Conservation (phyloP, 1,140 invertebrate species). For the Druon quercuslanigerum region DNA sequence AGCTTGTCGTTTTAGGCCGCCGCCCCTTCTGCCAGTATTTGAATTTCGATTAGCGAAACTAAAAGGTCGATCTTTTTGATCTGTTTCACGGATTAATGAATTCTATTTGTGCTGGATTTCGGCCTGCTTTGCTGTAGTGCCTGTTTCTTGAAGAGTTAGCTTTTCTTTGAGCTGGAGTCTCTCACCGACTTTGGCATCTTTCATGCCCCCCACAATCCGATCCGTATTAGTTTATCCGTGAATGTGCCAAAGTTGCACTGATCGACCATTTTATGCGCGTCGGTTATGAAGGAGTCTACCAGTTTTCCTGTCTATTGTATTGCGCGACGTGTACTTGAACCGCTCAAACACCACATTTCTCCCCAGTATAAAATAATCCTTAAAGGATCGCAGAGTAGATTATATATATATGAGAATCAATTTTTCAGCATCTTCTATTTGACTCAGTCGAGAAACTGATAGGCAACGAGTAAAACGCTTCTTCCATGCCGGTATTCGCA, state of each 20-base stretch:
- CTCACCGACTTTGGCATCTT: slow-evolving; percentile 51
- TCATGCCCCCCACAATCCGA: slow-evolving; percentile 62
- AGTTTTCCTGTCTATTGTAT: slow-evolving; percentile 57
- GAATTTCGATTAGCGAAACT: too few relatives aligned
- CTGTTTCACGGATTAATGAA: too few relatives aligned
- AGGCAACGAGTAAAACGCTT: slow-evolving; percentile 56
- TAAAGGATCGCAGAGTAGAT: slow-evolving; percentile 55
- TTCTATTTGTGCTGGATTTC: too few relatives aligned
- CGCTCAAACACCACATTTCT: slow-evolving; percentile 66
- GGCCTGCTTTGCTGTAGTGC: too few relatives aligned
- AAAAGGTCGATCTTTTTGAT: too few relatives aligned
- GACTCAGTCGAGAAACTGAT: slow-evolving; percentile 42
- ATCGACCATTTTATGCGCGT: slow-evolving; percentile 60
- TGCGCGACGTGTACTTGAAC: slow-evolving; percentile 62
- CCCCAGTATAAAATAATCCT: slow-evolving; percentile 61
- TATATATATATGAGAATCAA: slow-evolving; percentile 52
- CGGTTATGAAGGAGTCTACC: slow-evolving; percentile 63
- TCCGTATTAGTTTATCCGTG: slow-evolving; percentile 65
- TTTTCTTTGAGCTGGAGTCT: neutral
- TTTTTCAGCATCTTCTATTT: slow-evolving; percentile 51
- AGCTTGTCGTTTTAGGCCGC: too few relatives aligned
- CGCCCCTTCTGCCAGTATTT: too few relatives aligned
- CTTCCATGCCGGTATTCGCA: slow-evolving; percentile 44
- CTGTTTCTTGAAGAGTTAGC: too few relatives aligned
- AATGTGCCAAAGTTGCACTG: slow-evolving; percentile 64